Evolutionary conservation across 2,797 vertebrate species (phyloP).

Genomic region (Dipus sagitta): DNA sequence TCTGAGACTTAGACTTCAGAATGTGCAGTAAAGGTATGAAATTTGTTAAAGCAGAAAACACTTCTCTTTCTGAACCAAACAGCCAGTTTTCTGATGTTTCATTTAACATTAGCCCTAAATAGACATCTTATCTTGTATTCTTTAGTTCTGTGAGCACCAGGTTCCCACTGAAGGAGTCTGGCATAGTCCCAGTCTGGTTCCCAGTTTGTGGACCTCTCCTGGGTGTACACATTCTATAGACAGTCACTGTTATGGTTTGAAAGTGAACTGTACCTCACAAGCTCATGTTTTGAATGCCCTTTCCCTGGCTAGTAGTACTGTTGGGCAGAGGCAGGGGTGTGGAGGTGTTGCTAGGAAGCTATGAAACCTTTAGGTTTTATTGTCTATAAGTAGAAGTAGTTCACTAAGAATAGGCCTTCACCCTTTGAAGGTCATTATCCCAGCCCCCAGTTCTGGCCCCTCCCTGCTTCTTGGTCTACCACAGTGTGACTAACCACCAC

Average conservation of each 20-base stretch:
- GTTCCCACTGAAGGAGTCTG: not conserved
- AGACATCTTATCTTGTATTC: not conserved
- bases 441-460: not conserved
- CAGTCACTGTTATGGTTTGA: not conserved
- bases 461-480: not conserved
- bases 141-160: not conserved
- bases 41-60: not conserved
- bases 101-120: not conserved
- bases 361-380: not conserved
- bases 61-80: not conserved
- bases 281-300: not conserved
- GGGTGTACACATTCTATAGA: too few relatives aligned
- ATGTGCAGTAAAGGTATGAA: not conserved
- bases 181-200: rapidly evolving
- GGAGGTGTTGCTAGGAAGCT: too few relatives aligned
- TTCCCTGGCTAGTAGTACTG: not conserved
- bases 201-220: not conserved
- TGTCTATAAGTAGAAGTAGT: not conserved
- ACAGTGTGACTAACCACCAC: not conserved
- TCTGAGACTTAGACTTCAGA: not conserved
- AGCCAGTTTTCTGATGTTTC: not conserved
- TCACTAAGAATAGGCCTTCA: not conserved
- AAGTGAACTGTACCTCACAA: not conserved
- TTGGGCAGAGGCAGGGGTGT: not conserved
- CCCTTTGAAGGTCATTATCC: not conserved